These are phyloP conservation scores for Eulithis prunata DNA, from an alignment of 2,888 invertebrate genomes.

Conservation along the genomic window DNA sequence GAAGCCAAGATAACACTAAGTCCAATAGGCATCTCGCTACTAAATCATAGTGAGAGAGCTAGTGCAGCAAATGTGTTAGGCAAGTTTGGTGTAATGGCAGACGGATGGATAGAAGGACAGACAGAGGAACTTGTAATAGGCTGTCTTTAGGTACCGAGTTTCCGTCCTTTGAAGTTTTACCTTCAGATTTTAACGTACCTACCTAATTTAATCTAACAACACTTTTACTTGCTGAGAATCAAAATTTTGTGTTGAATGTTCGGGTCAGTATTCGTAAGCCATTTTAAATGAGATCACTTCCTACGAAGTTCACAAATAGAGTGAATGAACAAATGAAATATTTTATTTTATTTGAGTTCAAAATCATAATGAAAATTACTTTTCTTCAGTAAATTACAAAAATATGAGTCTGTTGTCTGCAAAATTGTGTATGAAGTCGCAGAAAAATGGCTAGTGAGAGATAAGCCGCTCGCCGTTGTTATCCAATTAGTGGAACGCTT, in stretches of 20 bases:
- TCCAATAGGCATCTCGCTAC: too few species aligned
- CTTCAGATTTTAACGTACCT: slow-evolving; percentile 6
- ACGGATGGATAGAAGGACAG: slow-evolving; percentile 32
- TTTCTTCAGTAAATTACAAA: too few species aligned
- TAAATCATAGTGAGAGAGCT: not conserved
- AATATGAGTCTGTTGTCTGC: too few species aligned
- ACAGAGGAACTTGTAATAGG: slow-evolving; percentile 32
- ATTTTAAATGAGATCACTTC: too few species aligned
- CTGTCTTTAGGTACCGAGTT: slow-evolving; percentile 26
- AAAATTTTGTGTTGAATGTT: not conserved
- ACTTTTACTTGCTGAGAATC: too few species aligned
- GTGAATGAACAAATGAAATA: too few species aligned
- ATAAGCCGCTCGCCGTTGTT: slow-evolving; percentile 32
- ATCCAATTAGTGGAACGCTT: slow-evolving; percentile 40
- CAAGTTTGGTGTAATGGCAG: slow-evolving; percentile 7
- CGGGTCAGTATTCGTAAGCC: not conserved
- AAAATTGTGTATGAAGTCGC: slow-evolving; percentile 1
- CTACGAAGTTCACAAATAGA: too few species aligned
- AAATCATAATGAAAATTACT: too few species aligned
- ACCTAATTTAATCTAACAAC: too few species aligned
- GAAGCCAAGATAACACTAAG: too few species aligned
- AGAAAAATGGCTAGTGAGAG: slow-evolving; percentile 10
- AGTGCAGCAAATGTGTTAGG: not conserved
- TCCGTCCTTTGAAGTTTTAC: slow-evolving; percentile 30
- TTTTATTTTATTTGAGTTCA: too few species aligned